Evolutionary conservation across 2,797 vertebrate genomes (phyloP), one percentile per base, ranked within the genome.

Genomic region (Danio choprae): DNA sequence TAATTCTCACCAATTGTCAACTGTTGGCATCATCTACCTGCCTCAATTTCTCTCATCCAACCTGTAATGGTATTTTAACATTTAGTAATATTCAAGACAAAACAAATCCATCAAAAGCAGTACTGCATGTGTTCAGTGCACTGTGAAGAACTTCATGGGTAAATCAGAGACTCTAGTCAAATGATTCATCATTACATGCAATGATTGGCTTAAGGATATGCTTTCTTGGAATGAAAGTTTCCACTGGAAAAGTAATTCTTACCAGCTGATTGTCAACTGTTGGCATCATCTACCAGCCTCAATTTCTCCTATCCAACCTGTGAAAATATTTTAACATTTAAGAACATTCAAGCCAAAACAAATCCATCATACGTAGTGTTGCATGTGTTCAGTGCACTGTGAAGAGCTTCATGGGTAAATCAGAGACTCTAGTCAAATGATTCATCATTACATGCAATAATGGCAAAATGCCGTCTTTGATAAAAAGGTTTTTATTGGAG

Each of bases 361-460:
- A 29, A 0, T 15, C 20, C 38, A 7, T 40, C 12, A 6, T 1
- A n/a, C 40, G 4, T 0, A 3, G 2, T 6, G 2, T 0, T 7
- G 29, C 43, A 38, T 87, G 88, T 89, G 89, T 87, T 93, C 92
- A 93, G 91, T 87, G 88, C 85, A 91, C 86, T 91, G 90, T 90
- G 79, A 80, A 84, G 59, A 48, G n/a, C 86, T 78, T 88, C 83
- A 89, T 18, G 5, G 38, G 41, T 63, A 59, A 80, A 58, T 89
- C 87, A 88, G 89, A 87, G 81, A 89, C 85, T 87, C 85, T 89
- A 89, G 88, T 88, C 86, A 79, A 79, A 75, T 18, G 75, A 71
- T 8, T 87, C 83, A 84, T 86, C 77, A 77, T 46, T 15, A 77
- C 83, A 84, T 38, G n/a, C 53, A 15, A 36, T 3, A 13, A 55